phyloP scores from a whole-genome alignment of 2,888 invertebrate genomes.

The Parnassius mnemosyne region DNA sequence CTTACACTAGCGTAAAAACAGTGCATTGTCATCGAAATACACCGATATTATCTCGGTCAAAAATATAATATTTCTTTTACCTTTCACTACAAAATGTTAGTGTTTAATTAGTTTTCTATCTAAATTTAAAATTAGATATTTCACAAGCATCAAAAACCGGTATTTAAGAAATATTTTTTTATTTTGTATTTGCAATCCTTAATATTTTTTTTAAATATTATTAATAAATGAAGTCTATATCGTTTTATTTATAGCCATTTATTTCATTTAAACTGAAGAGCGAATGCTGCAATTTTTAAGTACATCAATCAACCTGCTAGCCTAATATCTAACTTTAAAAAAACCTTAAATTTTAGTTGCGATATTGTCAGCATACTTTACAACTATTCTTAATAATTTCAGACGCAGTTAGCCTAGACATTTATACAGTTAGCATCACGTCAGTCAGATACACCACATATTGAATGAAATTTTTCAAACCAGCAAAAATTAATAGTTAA shows the following conservation, averaged over 20 bases:
- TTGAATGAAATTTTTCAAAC: conserved; percentile 24
- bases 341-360: conserved; percentile 48
- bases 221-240: too few species aligned
- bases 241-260: too few species aligned
- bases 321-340: conserved; percentile 37
- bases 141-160: conserved; percentile 13
- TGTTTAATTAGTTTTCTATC: conserved; percentile 64
- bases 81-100: conserved; percentile 58
- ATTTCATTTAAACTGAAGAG: too few species aligned
- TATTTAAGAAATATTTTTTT: too few species aligned
- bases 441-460: conserved; percentile 18
- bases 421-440: conserved; percentile 8
- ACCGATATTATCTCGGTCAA: conserved; percentile 55
- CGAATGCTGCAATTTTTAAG: background rate
- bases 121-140: conserved; percentile 48
- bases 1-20: conserved; percentile 59
- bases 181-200: too few species aligned
- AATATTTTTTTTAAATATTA: too few species aligned
- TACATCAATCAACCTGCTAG: conserved; percentile 23
- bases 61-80: conserved; percentile 62
- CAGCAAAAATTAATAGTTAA: conserved; percentile 37
- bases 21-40: conserved; percentile 51
- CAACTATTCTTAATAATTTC: conserved; percentile 41
- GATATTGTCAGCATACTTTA: conserved; percentile 72
- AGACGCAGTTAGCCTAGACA: conserved; percentile 28